Evolutionary conservation across 2,888 invertebrate species (phyloP), one percentile per base, ranked within the genome.

Genomic region (Nomada flava): DNA sequence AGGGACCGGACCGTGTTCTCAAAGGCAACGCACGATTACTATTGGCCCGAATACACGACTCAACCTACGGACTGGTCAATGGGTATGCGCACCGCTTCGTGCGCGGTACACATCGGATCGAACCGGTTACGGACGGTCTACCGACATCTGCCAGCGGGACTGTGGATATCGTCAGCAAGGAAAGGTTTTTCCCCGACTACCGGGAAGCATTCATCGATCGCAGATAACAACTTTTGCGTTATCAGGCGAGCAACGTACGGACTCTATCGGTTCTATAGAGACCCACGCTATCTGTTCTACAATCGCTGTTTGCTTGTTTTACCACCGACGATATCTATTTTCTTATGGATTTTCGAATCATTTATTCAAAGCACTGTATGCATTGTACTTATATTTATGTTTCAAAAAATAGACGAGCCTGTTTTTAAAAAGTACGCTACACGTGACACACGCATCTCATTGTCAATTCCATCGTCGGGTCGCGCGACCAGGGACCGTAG

Each of bases 21-120:
- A 78, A 82, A 92, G 91, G 90, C 90, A 91, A 90, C 91, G 90
- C 90, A 90, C 86, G 90, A 91, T 91, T 90, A 91, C 92, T 91
- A 91, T 90, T 91, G 91, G 91, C 89, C 83, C 81, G 76, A 87
- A 83, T 86, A 63, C 84, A 81, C 81, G 76, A 82, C 83, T 80
- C 76, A 62, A 67, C 72, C 88, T 77, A 83, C 83, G 63, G 73
- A 82, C 90, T 92, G 91, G 92, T 93, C 93, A 93, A 93, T 93
- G 91, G 89, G 89, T 91, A 84, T 92, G 92, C 93, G 93, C 93
- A 89, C 80, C 85, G 76, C 68, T 83, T 83, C 86, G 79, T 92
- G 92, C 93, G 93, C 93, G 90, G 89, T 88, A 77, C 42, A 82
- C 82, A 77, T 84, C 81, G 84, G 86, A 90, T 89, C 88, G 84